A percentile compares a stretch with the other conserved stretches of the same genome.
phyloP scores from a whole-genome alignment of 2,888 invertebrate species.

The Torymus auratus region DNA sequence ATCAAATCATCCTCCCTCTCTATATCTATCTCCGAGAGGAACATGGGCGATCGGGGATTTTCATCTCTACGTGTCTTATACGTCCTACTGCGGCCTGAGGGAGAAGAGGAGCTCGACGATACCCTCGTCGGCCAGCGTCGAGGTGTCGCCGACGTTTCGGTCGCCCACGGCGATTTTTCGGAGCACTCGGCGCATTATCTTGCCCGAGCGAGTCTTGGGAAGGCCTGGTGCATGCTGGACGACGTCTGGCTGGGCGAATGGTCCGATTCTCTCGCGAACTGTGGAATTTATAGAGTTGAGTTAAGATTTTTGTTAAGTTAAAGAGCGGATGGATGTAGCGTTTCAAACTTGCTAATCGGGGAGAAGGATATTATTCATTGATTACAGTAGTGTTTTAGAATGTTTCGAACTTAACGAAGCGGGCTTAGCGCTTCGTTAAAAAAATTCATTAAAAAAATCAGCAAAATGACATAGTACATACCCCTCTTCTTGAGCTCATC shows the following conservation, averaged over 20 bases:
- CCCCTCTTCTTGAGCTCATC: conserved; percentile 84
- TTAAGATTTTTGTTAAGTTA: too few relatives aligned
- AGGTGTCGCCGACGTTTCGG: conserved; percentile 92
- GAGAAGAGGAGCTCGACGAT: conserved; percentile 90
- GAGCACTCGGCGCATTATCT: conserved; percentile 97
- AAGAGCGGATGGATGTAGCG: too few relatives aligned
- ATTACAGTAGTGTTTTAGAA: too few relatives aligned
- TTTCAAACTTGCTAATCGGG: too few relatives aligned
- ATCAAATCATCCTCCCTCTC: neutral
- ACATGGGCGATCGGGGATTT: conserved; percentile 18
- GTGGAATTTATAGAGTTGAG: conserved; percentile 61
- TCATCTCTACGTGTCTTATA: conserved; percentile 36
- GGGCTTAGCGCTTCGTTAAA: too few relatives aligned
- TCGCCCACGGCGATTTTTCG: conserved; percentile 95
- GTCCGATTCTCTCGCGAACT: conserved; percentile 94
- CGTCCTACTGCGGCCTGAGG: conserved; percentile 79
- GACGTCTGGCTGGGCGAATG: conserved; percentile 96
- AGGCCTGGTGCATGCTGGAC: conserved; percentile 95
- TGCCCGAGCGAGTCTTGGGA: conserved; percentile 98
- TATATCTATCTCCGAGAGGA: neutral
- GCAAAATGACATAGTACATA: conserved; percentile 59
- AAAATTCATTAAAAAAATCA: too few relatives aligned
- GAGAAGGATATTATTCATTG: too few relatives aligned
- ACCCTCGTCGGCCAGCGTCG: conserved; percentile 95
- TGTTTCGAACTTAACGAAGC: too few relatives aligned